phyloP scores from a whole-genome alignment of 2,113 vertebrate species.

The Phycodurus eques region DNA sequence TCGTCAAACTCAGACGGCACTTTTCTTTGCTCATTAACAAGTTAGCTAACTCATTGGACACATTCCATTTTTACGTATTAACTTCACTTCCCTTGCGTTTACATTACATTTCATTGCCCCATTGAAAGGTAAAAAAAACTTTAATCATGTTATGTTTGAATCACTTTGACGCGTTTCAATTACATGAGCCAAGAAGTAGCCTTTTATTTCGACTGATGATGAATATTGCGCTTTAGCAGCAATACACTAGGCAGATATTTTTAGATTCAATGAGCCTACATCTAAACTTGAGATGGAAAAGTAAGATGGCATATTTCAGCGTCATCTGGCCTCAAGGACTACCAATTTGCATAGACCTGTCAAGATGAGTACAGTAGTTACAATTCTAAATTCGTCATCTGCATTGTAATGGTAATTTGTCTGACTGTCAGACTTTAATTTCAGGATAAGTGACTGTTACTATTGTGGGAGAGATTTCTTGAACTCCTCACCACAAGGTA shows the following conservation, averaged over 20 bases:
- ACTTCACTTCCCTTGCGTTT: neutral
- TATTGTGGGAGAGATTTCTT: neutral
- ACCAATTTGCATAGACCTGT: neutral
- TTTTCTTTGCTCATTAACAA: neutral
- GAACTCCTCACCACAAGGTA: neutral
- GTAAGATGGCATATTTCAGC: slow-evolving; percentile 34
- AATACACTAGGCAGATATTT: slow-evolving; percentile 32
- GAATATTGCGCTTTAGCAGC: neutral
- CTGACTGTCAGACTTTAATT: neutral
- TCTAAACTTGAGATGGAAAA: slow-evolving; percentile 37
- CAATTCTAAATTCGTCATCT: neutral
- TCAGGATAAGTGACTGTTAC: neutral
- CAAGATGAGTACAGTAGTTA: neutral
- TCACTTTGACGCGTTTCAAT: neutral
- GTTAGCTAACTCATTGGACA: slow-evolving; percentile 2
- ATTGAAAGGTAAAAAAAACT: neutral
- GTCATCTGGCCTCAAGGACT: slow-evolving; percentile 1
- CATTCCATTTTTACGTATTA: neutral
- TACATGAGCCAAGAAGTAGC: neutral
- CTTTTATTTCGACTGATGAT: neutral
- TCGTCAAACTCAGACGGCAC: neutral
- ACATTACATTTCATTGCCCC: neutral
- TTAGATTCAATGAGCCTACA: slow-evolving; percentile 55
- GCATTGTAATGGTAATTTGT: neutral
- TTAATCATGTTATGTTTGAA: neutral